Evolutionary conservation across 2,113 vertebrate species (phyloP), one percentile per base, ranked within the genome.

Genomic region (Cynocephalus volans): DNA sequence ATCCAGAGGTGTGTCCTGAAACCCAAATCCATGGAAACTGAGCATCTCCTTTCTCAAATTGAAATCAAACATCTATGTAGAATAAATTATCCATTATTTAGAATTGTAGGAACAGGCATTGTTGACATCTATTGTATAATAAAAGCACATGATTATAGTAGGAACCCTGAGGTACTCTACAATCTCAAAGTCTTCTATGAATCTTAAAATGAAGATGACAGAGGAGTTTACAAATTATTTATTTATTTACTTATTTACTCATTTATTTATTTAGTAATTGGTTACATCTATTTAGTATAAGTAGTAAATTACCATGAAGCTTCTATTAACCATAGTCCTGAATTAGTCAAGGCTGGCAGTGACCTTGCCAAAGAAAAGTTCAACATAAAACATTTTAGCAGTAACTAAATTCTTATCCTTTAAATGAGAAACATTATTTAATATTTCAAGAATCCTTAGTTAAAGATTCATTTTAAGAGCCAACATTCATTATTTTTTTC

Each of bases 391-490:
- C 3, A 95, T 81, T 65, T 94, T 62, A 75, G 45, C 5, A 54
- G n/a, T 75, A 56, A 79, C 33, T 91, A 95, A 87, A 90, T 87
- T 88, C 19, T 28, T 89, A 28, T 89, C 23, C 8, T 96, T 83
- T 90, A 79, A 80, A 26, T 54, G 26, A 48, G 9, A 79, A 96
- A 2, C 70, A 50, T 83, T 69, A 48, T 56, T 79, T 81, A 93
- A 58, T 69, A 80, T 79, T 96, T 89, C 0, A 84, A 41, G 48
- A 96, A 76, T 48, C 18, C 2, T 45, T 48, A 33, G 76, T 81
- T 81, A 89, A 6, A 19, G 18, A 50, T 90, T 23, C 12, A 65
- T 89, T 88, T 89, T 86, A 64, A 80, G 9, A 12, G 48, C 12
- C 23, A 83, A 62, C 12, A 79, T 58, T 4, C 17, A 64, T 77